Evolutionary conservation across 1,140 invertebrate genomes (phyloP).

Genomic region (Procambarus virginalis): DNA sequence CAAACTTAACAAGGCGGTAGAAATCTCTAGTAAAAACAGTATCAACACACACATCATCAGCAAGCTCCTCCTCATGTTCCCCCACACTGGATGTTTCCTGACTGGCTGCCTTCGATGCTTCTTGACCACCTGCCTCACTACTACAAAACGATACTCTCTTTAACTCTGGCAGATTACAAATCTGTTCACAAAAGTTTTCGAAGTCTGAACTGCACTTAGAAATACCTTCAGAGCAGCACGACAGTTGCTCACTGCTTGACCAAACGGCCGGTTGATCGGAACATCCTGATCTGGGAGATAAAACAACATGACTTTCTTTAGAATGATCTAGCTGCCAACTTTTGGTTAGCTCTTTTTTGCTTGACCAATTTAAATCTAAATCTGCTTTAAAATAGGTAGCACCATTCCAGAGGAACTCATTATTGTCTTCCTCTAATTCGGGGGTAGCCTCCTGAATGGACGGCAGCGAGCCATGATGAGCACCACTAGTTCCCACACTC

Average conservation of each 20-base stretch:
- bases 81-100: conserved; percentile 59
- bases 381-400: conserved; percentile 77
- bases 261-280: conserved; percentile 66
- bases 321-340: conserved; percentile 61
- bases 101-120: conserved; percentile 75
- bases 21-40: conserved; percentile 69
- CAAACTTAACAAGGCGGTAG: conserved; percentile 68
- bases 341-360: conserved; percentile 58
- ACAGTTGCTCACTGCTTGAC: conserved; percentile 68
- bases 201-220: conserved; percentile 68
- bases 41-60: conserved; percentile 73
- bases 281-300: conserved; percentile 60
- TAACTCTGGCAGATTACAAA: conserved; percentile 77
- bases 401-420: conserved; percentile 84
- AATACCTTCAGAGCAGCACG: conserved; percentile 66
- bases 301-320: conserved; percentile 50
- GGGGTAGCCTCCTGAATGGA: conserved; percentile 83
- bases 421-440: conserved; percentile 83
- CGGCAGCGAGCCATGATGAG: conserved; percentile 76
- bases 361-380: conserved; percentile 66
- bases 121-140: conserved; percentile 76
- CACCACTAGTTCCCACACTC: conserved; percentile 60
- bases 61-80: conserved; percentile 70
- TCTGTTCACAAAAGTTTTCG: conserved; percentile 69
- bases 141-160: conserved; percentile 82